These are phyloP conservation scores for Etheostoma spectabile DNA, from an alignment of 2,113 vertebrate species.

Conservation along the genomic window DNA sequence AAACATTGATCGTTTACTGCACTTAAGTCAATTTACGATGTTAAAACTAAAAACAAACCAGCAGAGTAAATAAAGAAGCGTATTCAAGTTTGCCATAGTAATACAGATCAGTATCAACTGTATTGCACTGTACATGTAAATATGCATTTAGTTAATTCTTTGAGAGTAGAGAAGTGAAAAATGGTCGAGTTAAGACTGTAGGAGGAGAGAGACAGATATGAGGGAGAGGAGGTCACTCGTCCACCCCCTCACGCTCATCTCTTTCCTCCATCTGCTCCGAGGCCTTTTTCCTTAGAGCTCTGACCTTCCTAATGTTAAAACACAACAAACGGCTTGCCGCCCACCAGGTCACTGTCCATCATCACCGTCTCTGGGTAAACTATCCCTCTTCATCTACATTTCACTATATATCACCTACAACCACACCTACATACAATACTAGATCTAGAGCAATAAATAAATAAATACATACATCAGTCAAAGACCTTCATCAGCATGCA, in stretches of 20 bases:
- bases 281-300: constrained; percentile 68
- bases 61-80: background rate
- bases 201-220: constrained; percentile 44
- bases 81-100: background rate
- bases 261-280: constrained; percentile 70
- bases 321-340: constrained; percentile 74
- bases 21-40: background rate
- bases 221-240: constrained; percentile 59
- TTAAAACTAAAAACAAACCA: constrained; percentile 1
- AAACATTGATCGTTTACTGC: background rate
- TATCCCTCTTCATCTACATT: constrained; percentile 23
- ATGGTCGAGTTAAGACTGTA: constrained; percentile 12
- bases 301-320: constrained; percentile 75
- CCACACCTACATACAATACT: background rate
- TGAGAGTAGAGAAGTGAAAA: constrained; percentile 33
- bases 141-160: constrained; percentile 24
- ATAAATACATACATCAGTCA: constrained; percentile 4
- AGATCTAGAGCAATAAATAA: background rate
- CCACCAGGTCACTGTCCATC: constrained; percentile 63
- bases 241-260: constrained; percentile 72
- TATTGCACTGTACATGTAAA: background rate
- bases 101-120: background rate
- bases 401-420: background rate
- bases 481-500: constrained; percentile 8
- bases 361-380: constrained; percentile 32